A percentile compares a stretch with the other conserved stretches of the same genome.
phyloP scores from a whole-genome alignment of 2,888 invertebrate genomes.

The Chymomyza procnemis region DNA sequence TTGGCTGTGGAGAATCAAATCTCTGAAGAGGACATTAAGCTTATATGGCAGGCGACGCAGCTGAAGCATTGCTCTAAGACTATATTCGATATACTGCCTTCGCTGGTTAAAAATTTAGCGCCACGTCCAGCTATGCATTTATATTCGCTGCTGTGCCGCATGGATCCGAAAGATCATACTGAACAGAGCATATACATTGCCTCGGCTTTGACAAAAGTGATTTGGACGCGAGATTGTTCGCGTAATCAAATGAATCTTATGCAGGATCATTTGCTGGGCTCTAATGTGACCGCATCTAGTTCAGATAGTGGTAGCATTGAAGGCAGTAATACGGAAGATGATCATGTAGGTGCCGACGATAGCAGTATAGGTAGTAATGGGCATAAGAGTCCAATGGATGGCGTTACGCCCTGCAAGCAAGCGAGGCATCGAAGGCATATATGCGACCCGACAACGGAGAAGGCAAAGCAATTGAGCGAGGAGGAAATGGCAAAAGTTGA shows the following conservation, averaged over 20 bases:
- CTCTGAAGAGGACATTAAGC: conserved; percentile 92
- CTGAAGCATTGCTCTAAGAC: conserved; percentile 96
- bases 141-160: conserved; percentile 89
- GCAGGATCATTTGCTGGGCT: conserved; percentile 78
- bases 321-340: conserved; percentile 89
- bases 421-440: conserved; percentile 76
- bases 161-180: conserved; percentile 94
- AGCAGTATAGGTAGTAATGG: conserved; percentile 81
- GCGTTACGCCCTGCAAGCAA: conserved; percentile 81
- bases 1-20: conserved; percentile 94
- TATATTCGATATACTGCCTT: conserved; percentile 93
- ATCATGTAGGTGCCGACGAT: conserved; percentile 80
- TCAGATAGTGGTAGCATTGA: conserved; percentile 90
- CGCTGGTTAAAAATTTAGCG: conserved; percentile 93
- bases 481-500: conserved; percentile 72
- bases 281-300: conserved; percentile 81
- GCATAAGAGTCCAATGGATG: conserved; percentile 78
- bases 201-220: conserved; percentile 92
- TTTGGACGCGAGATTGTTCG: conserved; percentile 88
- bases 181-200: conserved; percentile 95
- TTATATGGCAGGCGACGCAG: conserved; percentile 97
- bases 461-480: conserved; percentile 58
- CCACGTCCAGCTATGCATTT: conserved; percentile 93
- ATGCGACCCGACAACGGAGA: conserved; percentile 74
- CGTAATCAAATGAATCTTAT: conserved; percentile 78